These are phyloP conservation scores for Brachionus paranguensis DNA, from an alignment of 1,140 invertebrate genomes.

Conservation along the genomic window DNA sequence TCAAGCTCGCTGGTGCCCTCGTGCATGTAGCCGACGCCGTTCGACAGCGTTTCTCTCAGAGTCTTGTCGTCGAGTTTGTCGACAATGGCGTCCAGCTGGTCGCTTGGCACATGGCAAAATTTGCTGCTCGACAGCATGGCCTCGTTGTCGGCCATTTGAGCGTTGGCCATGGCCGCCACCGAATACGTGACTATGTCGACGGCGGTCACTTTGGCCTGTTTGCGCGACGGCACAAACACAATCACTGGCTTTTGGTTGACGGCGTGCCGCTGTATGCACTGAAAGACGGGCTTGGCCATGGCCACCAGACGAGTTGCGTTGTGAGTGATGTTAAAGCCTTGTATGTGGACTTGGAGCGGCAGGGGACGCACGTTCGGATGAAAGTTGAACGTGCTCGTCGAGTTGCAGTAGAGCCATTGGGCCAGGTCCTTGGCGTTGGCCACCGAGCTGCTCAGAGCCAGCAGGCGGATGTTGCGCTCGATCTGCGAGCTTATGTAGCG, in stretches of 20 bases:
- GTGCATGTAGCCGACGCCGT: conserved; percentile 94
- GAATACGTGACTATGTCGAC: conserved; percentile 89
- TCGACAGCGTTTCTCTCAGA: conserved; percentile 73
- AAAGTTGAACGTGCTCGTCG: conserved; percentile 92
- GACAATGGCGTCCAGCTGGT: conserved; percentile 75
- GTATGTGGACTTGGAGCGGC: conserved; percentile 87
- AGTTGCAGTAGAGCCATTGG: conserved; percentile 89
- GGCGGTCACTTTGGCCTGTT: conserved; percentile 84
- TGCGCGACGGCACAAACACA: conserved; percentile 90
- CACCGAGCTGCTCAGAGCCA: conserved; percentile 87
- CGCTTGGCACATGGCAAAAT: conserved; percentile 59
- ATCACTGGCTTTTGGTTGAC: conserved; percentile 75
- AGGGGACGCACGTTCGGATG: conserved; percentile 92
- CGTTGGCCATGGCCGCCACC: conserved; percentile 73
- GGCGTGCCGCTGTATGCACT: conserved; percentile 80
- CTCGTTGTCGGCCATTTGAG: conserved; percentile 59
- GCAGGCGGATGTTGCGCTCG: conserved; percentile 79
- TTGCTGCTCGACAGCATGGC: background rate
- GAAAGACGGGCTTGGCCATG: conserved; percentile 95
- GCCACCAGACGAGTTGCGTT: conserved; percentile 87
- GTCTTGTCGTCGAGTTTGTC: conserved; percentile 76
- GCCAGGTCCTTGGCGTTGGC: conserved; percentile 90
- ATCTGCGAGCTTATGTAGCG: conserved; percentile 94
- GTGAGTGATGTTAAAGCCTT: conserved; percentile 94
- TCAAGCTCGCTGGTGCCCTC: conserved; percentile 81